A percentile compares a stretch with the other conserved stretches of the same genome.
Conservation (phyloP, 2,113 vertebrate genomes). For the Odontophorus gujanensis region DNA sequence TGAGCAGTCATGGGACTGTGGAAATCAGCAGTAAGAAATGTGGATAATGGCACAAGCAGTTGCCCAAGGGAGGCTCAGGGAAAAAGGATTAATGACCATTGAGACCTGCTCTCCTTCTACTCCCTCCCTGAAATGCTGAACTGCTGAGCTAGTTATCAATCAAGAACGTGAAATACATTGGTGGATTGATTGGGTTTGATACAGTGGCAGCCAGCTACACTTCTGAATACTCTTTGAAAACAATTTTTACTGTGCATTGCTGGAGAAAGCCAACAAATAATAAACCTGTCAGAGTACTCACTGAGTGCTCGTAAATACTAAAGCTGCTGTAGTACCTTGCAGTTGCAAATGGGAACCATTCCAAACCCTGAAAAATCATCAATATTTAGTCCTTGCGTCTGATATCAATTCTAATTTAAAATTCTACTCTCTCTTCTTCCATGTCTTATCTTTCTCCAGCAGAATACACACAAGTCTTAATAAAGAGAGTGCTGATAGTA, state of each 20-base stretch:
- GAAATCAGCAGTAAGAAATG: constrained; percentile 68
- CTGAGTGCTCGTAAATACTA: constrained; percentile 78
- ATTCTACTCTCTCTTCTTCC: not conserved
- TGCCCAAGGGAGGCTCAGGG: constrained; percentile 50
- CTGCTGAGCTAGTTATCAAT: constrained; percentile 76
- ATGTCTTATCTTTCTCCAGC: constrained; percentile 18
- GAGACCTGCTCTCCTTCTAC: constrained; percentile 56
- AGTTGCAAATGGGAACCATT: constrained; percentile 64
- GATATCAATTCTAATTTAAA: constrained; percentile 65
- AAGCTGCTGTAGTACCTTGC: constrained; percentile 49
- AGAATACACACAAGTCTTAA: not conserved
- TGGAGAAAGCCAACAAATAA: constrained; percentile 85
- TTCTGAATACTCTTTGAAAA: constrained; percentile 80
- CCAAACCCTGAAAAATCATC: constrained; percentile 65
- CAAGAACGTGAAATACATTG: constrained; percentile 74
- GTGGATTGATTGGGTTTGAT: constrained; percentile 76
- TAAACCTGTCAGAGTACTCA: constrained; percentile 80
- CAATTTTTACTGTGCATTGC: constrained; percentile 82
- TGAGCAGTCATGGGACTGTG: constrained; percentile 8
- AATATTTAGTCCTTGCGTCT: constrained; percentile 71
- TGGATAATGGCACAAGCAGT: constrained; percentile 56
- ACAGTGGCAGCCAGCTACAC: constrained; percentile 74
- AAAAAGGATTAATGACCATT: constrained; percentile 74
- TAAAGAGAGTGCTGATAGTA: not conserved
- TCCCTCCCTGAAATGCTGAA: constrained; percentile 74